phyloP scores from a whole-genome alignment of 2,888 invertebrate genomes.

The Yponomeuta cagnagella region DNA sequence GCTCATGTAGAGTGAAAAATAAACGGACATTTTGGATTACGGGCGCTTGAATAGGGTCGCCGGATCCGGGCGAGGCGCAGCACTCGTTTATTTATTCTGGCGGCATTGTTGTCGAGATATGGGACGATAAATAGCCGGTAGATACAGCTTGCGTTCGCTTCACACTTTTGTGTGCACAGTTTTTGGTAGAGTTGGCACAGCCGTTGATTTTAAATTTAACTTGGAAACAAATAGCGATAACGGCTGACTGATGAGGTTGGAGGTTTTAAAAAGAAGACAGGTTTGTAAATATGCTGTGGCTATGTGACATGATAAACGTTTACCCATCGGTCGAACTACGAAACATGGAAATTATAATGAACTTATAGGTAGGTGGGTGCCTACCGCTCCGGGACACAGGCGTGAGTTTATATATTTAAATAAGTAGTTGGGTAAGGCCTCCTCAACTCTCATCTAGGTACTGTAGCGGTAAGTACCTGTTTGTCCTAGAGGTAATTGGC shows the following conservation, averaged over 20 bases:
- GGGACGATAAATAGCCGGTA: constrained; percentile 53
- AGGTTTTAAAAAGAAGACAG: background rate
- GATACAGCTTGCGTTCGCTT: constrained; percentile 52
- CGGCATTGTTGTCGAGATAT: constrained; percentile 53
- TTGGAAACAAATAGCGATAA: background rate
- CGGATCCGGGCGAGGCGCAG: constrained; percentile 55
- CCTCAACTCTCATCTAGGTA: no score
- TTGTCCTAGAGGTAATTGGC: no score
- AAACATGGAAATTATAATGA: no score
- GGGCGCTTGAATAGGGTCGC: constrained; percentile 56
- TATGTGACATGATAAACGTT: background rate
- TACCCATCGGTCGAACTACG: background rate
- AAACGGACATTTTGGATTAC: constrained; percentile 74
- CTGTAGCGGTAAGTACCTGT: no score
- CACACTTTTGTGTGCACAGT: constrained; percentile 21
- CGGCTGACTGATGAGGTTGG: background rate
- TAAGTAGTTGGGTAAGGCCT: no score
- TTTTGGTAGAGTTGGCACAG: background rate
- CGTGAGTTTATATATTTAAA: no score
- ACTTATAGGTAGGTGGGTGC: no score
- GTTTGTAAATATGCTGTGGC: background rate
- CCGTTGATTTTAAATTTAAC: background rate
- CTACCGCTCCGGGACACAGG: no score
- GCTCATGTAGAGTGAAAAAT: constrained; percentile 64
- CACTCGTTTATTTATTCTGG: constrained; percentile 64